Evolutionary conservation across 2,797 vertebrate genomes (phyloP).

Genomic region (Luscinia luscinia): DNA sequence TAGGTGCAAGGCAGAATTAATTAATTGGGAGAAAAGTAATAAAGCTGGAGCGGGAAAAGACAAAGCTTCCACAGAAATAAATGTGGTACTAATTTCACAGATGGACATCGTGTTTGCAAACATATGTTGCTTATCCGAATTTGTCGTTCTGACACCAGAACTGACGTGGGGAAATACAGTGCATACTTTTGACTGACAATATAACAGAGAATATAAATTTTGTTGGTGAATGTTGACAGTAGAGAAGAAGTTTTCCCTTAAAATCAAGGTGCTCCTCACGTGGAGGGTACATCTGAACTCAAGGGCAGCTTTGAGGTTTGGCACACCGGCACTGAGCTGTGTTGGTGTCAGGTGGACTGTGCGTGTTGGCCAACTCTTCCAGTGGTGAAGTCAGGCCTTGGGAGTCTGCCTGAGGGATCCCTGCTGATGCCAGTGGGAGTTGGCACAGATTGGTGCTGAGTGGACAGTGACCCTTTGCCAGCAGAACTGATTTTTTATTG

Average conservation of each 20-base stretch:
- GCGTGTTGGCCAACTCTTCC: not conserved
- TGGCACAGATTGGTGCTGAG: not conserved
- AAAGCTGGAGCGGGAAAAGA: not conserved
- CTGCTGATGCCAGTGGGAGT: not conserved
- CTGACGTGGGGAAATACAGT: fast-evolving
- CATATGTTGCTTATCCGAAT: not conserved
- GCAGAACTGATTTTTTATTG: fast-evolving
- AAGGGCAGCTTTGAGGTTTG: fast-evolving
- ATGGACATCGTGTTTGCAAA: not conserved
- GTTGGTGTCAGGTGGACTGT: not conserved
- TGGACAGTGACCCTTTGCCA: not conserved
- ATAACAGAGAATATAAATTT: not conserved
- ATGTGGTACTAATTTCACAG: fast-evolving
- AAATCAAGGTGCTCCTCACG: fast-evolving
- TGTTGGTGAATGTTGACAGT: too few species aligned
- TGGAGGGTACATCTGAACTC: fast-evolving
- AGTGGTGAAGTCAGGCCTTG: fast-evolving
- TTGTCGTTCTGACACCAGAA: not conserved
- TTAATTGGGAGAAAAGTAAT: not conserved
- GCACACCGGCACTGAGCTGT: fast-evolving
- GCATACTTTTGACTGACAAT: not conserved
- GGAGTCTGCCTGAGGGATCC: not conserved
- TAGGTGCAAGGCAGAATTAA: not conserved
- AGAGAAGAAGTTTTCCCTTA: not conserved
- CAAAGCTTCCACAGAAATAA: not conserved